Evolutionary conservation across 1,140 invertebrate species (phyloP), one percentile per base, ranked within the genome.

Genomic region (Maniola jurtina): DNA sequence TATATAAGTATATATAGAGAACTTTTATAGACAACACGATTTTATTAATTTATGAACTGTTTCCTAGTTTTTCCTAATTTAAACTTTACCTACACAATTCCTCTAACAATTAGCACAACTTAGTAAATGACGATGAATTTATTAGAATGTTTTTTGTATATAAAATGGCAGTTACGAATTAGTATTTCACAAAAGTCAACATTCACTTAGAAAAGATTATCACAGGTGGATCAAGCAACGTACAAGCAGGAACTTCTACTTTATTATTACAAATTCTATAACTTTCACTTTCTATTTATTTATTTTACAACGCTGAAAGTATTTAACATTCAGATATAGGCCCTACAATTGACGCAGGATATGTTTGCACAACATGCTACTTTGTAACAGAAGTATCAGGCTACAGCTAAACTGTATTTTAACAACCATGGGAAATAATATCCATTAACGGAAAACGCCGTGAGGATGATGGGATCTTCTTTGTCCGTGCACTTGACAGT

Each of bases 401-500:
- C 72, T 77, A 77, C 71, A 71, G 64, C 79, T 74, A 57, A 66
- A 66, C 64, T 72, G 52, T 67, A 72, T 70, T 72, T 71, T 68
- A 79, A 80, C 74, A 83, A 80, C 76, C 75, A 74, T 74, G 71
- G 68, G 64, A 54, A 66, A 70, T 78, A 70, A 76, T 67, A 80
- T 80, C 71, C 71, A 77, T 70, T 79, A 77, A 77, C 60, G 71
- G 70, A 58, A 63, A 78, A 79, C 75, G 77, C 71, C 78, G 73
- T 71, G 66, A 72, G 71, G 74, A 73, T 70, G 79, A 75, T 71
- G 70, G 67, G 76, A 80, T 86, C 80, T 88, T 80, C 88, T 90
- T 89, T 89, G 88, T 90, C 86, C 85, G 82, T 90, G 84, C 83
- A 90, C 86, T 89, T 84, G 86, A 90, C 66, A 90, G 83, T 81